Conservation (phyloP, 2,797 vertebrate species). For the Aratinga solstitialis region DNA sequence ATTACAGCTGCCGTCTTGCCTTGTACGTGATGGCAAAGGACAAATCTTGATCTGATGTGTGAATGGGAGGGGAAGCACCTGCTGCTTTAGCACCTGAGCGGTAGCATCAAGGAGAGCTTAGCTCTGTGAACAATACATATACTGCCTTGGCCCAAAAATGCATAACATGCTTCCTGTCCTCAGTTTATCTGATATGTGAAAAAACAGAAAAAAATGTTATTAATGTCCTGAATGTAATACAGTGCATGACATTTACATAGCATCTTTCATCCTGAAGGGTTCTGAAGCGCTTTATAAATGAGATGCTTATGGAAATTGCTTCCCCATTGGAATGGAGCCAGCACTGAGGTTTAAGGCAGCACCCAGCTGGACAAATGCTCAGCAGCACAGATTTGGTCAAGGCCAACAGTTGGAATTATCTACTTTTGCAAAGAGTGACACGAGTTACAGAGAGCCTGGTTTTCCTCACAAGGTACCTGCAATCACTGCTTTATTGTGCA, state of each 20-base stretch:
- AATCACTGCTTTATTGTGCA: slow-evolving; percentile 21
- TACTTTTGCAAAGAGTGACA: background rate
- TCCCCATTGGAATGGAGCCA: background rate
- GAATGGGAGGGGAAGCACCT: background rate
- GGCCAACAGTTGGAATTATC: slow-evolving; percentile 27
- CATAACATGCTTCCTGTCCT: background rate
- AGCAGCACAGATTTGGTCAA: slow-evolving; percentile 1
- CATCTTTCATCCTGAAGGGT: slow-evolving; percentile 43
- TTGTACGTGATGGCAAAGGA: background rate
- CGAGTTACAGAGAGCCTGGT: slow-evolving; percentile 21
- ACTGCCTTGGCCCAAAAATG: background rate
- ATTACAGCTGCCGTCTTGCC: background rate
- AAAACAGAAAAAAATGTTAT: background rate
- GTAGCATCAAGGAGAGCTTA: background rate
- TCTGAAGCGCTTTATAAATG: slow-evolving; percentile 37
- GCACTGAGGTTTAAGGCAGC: background rate
- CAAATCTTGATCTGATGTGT: background rate
- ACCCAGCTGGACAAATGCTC: slow-evolving; percentile 40
- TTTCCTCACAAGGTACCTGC: slow-evolving; percentile 1
- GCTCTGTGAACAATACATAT: background rate
- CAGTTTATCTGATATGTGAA: slow-evolving; percentile 7
- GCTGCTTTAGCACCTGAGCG: background rate
- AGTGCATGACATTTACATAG: background rate
- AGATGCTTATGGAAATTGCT: background rate
- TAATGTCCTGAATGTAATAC: background rate